Base-by-base conservation (phyloP, 2,113 vertebrate genomes). In the Cyanoderma ruficeps region DNA sequence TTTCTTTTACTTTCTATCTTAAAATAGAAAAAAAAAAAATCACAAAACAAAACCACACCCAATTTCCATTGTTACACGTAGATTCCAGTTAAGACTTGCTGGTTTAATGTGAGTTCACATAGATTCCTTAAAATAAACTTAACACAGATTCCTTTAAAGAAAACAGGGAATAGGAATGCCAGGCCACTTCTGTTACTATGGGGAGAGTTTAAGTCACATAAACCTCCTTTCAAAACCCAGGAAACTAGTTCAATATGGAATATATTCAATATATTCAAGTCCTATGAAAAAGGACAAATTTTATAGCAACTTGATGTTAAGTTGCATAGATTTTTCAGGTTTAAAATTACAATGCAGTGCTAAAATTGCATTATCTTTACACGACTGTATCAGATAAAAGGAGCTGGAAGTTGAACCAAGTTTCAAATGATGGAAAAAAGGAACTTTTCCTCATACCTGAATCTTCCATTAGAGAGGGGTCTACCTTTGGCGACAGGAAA, bases 401-500 rank as follows among this genome's bases (percentile, higher is more conserved):
- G n/a, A 76, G 46, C 53, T 80, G 46, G 24, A 85, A 72, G 15
- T 49, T 57, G 11, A 25, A 31, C 22, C 17, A 47, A 61, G 16
- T 42, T 78, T 23, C 20, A 44, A 60, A 52, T 35, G 11, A 56
- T 15, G 6, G 2, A 11, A 35, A 27, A 30, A 28, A 47, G 21
- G 30, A 39, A 5, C 39, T 11, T 37, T n/a, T 67, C 7, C 7
- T 41, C 61, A 14, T 98, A 98, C 98, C 98, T 98, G 98, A 98
- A 39, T 98, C 98, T 87, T 98, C 98, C 98, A 98, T 98, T 91
- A 98, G 85, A 64, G 98, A 98, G 61, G 98, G 98, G 50, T 98
- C 98, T 97, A 98, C 98, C 97, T 98, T 98, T 87, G 98, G 98
- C 33, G 98, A 98, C 61, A 98, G 97, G 94, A 98, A 98, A 95